Conservation (phyloP, 2,113 vertebrate species). For the Dendropsophus ebraccatus region DNA sequence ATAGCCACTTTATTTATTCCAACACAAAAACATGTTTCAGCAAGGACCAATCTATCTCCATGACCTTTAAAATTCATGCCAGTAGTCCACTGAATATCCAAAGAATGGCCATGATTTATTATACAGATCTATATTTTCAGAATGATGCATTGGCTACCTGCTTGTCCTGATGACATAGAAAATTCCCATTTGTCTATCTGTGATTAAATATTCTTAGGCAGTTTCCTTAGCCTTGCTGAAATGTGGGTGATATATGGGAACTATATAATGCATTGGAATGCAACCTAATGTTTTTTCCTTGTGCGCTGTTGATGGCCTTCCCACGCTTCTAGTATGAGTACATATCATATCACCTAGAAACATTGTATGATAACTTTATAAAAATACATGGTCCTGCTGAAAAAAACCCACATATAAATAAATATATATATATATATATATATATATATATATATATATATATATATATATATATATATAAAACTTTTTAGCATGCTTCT, state of each 20-base stretch:
- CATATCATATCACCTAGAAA: neutral
- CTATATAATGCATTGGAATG: constrained; percentile 38
- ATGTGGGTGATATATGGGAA: constrained; percentile 37
- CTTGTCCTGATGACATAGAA: constrained; percentile 33
- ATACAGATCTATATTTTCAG: constrained; percentile 10
- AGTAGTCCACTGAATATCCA: constrained; percentile 7
- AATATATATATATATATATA: no score
- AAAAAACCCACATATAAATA: no score
- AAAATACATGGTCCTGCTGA: neutral
- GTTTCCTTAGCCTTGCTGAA: constrained; percentile 33
- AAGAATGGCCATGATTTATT: constrained; percentile 38
- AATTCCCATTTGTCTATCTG: constrained; percentile 40
- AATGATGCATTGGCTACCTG: constrained; percentile 45
- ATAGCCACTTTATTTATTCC: constrained; percentile 18
- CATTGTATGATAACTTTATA: neutral
- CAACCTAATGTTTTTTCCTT: constrained; percentile 44
- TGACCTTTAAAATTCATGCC: constrained; percentile 36
- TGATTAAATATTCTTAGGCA: constrained; percentile 41
- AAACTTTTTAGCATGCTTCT: no score
- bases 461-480: no score
- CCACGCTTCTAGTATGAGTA: constrained; percentile 37
- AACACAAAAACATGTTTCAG: neutral
- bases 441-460: no score
- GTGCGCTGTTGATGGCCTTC: neutral
- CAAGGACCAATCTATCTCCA: neutral